These are phyloP conservation scores for Burhinus oedicnemus DNA, from an alignment of 2,113 vertebrate genomes.

Conservation along the genomic window DNA sequence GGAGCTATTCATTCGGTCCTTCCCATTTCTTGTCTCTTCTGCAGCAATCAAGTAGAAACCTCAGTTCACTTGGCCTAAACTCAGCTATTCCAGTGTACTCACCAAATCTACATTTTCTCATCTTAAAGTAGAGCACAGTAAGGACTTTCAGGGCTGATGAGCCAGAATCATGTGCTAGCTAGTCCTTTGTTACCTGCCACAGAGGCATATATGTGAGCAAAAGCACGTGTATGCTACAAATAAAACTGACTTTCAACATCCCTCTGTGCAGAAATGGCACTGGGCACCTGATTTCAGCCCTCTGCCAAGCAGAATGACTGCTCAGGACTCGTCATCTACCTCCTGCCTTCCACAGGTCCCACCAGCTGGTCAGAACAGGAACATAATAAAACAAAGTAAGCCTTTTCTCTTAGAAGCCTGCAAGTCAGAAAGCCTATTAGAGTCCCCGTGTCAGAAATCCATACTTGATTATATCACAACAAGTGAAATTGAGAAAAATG, in stretches of 20 bases:
- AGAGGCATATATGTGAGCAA: background rate
- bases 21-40: background rate
- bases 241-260: background rate
- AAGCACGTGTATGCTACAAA: background rate
- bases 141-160: background rate
- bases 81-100: background rate
- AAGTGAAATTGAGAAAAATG: constrained; percentile 78
- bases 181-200: background rate
- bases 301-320: background rate
- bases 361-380: background rate
- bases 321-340: background rate
- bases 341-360: background rate
- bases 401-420: background rate
- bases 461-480: constrained; percentile 85
- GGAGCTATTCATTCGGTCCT: background rate
- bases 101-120: background rate
- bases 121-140: background rate
- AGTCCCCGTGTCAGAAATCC: constrained; percentile 77
- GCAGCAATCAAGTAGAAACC: background rate
- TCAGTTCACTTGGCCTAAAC: background rate
- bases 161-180: background rate
- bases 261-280: background rate
- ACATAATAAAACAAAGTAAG: background rate
- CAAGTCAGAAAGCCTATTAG: constrained; percentile 69
- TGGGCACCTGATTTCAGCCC: background rate